Percentiles rank a stretch among this genome's conserved stretches.
Conservation (phyloP, 2,797 vertebrate genomes). For the Smutsia gigantea region DNA sequence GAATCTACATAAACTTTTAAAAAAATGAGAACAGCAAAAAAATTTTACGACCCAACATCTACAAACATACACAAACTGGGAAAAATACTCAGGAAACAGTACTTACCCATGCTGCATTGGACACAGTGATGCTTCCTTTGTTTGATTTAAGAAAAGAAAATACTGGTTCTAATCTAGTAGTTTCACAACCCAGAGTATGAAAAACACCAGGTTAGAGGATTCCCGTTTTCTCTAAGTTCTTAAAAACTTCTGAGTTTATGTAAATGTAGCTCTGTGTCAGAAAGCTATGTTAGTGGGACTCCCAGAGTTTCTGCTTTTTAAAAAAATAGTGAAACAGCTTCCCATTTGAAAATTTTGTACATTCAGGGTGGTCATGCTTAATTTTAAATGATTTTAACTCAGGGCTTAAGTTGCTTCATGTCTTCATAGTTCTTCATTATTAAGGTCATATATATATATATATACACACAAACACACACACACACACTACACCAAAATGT, state of each 20-base stretch:
- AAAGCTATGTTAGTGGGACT: not conserved
- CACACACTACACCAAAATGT: not conserved
- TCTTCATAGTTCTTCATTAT: not conserved
- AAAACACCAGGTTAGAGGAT: not conserved
- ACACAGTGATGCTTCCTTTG: not conserved
- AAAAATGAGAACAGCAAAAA: not conserved
- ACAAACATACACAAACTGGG: not conserved
- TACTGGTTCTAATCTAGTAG: not conserved
- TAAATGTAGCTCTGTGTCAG: not conserved
- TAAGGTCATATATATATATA: no score
- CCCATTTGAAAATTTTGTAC: not conserved
- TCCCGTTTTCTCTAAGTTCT: not conserved
- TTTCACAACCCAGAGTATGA: not conserved
- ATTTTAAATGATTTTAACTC: conserved; percentile 1
- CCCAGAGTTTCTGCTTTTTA: conserved; percentile 13
- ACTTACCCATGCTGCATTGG: not conserved
- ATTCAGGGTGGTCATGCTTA: not conserved
- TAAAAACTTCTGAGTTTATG: not conserved
- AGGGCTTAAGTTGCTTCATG: not conserved
- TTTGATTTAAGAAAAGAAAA: not conserved
- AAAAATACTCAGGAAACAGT: not conserved
- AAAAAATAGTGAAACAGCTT: not conserved
- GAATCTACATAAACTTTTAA: no score
- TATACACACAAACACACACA: no score
- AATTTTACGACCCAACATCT: not conserved